Percentiles rank a stretch among this genome's conserved stretches.
Conservation (phyloP, 2,113 vertebrate species). For the Phainopepla nitens region DNA sequence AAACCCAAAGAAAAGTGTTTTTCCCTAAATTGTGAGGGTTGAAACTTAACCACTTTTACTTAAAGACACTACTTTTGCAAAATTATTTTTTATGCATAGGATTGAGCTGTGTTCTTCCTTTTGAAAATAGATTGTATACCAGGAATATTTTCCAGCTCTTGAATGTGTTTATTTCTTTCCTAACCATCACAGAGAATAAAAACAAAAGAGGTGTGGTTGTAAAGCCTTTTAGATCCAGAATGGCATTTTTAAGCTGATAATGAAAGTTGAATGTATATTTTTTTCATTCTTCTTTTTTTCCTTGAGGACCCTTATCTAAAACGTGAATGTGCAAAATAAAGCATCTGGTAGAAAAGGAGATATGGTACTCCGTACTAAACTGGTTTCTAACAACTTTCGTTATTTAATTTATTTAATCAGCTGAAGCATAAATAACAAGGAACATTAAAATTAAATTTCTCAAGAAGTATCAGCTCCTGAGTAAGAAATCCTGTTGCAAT, state of each 20-base stretch:
- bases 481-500: background rate
- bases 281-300: background rate
- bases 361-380: background rate
- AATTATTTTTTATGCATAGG: background rate
- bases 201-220: background rate
- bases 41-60: background rate
- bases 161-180: background rate
- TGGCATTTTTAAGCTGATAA: background rate
- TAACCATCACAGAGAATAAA: slow-evolving; percentile 33
- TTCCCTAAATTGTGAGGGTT: background rate
- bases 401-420: background rate
- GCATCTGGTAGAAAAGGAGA: background rate
- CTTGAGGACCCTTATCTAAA: background rate
- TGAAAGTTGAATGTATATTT: background rate
- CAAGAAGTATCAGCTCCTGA: background rate
- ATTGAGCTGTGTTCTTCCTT: background rate
- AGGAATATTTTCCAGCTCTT: background rate
- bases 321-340: background rate
- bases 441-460: background rate
- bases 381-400: background rate
- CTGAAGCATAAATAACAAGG: background rate
- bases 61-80: background rate
- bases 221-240: background rate
- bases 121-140: background rate
- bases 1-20: background rate